A percentile compares a stretch with the other conserved stretches of the same genome.
Evolutionary conservation across 2,113 vertebrate genomes (phyloP).

Genomic region (Phyllostomus discolor): DNA sequence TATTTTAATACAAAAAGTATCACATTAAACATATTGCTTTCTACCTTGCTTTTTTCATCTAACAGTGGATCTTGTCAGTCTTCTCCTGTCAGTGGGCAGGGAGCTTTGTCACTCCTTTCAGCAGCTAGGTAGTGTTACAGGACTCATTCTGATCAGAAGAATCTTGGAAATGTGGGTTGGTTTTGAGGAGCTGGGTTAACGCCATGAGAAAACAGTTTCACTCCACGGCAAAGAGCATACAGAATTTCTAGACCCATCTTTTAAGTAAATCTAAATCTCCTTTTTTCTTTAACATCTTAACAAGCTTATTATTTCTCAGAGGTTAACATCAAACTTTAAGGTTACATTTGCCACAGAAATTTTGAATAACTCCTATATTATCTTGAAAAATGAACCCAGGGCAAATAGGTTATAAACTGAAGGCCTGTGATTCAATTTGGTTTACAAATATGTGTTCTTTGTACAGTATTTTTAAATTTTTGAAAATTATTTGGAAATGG

Average conservation of each 20-base stretch:
- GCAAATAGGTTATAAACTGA: not conserved
- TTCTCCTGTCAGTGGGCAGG: not conserved
- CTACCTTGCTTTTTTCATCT: not conserved
- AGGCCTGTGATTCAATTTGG: not conserved
- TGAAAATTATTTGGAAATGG: not conserved
- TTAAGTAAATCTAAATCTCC: not conserved
- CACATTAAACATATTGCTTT: not conserved
- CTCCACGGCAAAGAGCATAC: not conserved
- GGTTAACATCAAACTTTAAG: not conserved
- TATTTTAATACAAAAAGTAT: not conserved
- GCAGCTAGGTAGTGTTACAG: not conserved
- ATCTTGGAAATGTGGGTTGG: not conserved
- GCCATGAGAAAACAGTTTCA: not conserved
- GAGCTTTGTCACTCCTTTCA: not conserved
- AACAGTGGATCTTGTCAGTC: not conserved
- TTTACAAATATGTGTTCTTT: not conserved
- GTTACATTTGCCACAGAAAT: not conserved
- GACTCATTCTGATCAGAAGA: not conserved
- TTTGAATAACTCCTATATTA: not conserved
- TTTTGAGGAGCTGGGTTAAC: not conserved
- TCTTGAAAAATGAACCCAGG: not conserved
- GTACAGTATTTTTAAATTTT: not conserved
- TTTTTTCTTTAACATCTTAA: not conserved
- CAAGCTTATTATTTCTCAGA: not conserved
- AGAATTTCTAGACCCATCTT: not conserved